Base-by-base conservation (phyloP, 53 echinoderm and acorn worm species). In the Holothuria scabra region DNA sequence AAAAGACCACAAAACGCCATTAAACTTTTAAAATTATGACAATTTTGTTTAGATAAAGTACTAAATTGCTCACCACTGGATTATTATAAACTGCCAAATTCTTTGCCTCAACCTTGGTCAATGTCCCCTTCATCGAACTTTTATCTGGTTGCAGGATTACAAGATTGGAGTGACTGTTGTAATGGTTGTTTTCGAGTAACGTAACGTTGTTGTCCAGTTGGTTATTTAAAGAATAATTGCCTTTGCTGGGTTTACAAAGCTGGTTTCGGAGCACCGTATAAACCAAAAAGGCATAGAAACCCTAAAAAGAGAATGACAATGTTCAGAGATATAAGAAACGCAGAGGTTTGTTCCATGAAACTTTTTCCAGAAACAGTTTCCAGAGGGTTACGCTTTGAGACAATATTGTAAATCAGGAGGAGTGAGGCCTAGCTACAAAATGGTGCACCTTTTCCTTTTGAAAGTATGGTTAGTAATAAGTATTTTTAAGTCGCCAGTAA, bases 261-360 rank as follows among this genome's bases (percentile, higher is more conserved):
- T 99, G 99, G 74, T 95, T 94, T 31, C 99, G 90, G 64, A 99
- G 80, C 37, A 99, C 78, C 24, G 99, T 95, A 93, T 99, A 99
- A 31, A 95, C 85, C 28, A 99, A 66, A 76, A 99, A 95, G 22
- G 90, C 99, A 85, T 92, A 99, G 29, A 99, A 66, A 38, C 99
- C 99, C 99, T 99, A 84, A 1, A 38, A 80, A 59, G 18, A n/a
- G 74, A 46, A 38, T 29, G 65, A 28, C 3, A 57, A 78, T 7
- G 10, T 44, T 44, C 44, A n/a, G n/a, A n/a, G n/a, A n/a, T n/a
- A n/a, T n/a, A n/a, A n/a, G n/a, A n/a, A n/a, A n/a, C n/a, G n/a
- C n/a, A n/a, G n/a, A n/a, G n/a, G n/a, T n/a, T n/a, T n/a, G n/a
- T n/a, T n/a, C n/a, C n/a, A n/a, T n/a, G n/a, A n/a, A n/a, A n/a